These are phyloP conservation scores for Ispidina lecontei DNA, from an alignment of 2,797 vertebrate species.

Conservation along the genomic window DNA sequence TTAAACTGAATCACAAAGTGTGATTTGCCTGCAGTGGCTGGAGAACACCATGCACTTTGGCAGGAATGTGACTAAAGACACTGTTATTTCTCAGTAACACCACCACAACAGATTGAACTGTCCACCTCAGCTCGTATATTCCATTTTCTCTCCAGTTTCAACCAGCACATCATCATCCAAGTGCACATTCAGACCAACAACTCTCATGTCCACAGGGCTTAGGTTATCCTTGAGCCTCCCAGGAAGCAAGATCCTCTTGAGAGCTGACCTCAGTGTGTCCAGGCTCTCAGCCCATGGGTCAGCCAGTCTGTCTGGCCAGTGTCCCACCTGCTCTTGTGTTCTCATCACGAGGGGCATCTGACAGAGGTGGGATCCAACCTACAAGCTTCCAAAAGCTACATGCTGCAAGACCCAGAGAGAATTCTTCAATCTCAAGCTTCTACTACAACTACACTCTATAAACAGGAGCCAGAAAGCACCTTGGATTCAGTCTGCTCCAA, in stretches of 20 bases:
- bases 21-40: neutral
- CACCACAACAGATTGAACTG: neutral
- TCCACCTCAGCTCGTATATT: neutral
- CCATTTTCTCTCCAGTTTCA: neutral
- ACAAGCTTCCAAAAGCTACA: neutral
- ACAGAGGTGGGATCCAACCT: neutral
- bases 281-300: neutral
- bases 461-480: neutral
- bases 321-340: neutral
- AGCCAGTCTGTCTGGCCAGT: neutral
- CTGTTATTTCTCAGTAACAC: neutral
- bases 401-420: neutral
- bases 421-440: neutral
- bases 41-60: neutral
- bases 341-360: fast-evolving
- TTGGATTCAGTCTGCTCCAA: neutral
- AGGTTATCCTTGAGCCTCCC: neutral
- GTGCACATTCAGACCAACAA: neutral
- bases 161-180: neutral
- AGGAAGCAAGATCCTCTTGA: neutral
- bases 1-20: neutral
- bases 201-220: neutral
- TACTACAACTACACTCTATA: neutral
- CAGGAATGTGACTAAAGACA: neutral
- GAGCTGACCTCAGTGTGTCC: neutral